Evolutionary conservation across 2,888 invertebrate species (phyloP).

Genomic region (Patella ulyssiponensis): DNA sequence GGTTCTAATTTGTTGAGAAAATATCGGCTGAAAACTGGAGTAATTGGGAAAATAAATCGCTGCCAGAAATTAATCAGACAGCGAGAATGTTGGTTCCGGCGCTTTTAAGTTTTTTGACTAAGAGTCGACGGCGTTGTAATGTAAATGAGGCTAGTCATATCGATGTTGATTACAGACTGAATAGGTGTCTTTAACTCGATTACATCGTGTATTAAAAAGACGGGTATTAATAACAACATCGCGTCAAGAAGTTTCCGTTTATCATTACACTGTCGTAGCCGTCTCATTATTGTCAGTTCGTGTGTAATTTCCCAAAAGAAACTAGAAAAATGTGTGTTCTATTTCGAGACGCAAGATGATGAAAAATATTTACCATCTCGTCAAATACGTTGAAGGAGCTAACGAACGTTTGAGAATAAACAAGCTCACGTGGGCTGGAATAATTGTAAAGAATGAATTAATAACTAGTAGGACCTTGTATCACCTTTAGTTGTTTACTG

Average conservation of each 20-base stretch:
- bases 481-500: conserved; percentile 4
- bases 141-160: background rate
- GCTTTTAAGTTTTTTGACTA: background rate
- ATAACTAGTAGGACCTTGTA: conserved; percentile 5
- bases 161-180: conserved; percentile 5
- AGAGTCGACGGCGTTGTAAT: background rate
- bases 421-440: conserved; percentile 7
- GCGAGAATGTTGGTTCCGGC: conserved; percentile 2
- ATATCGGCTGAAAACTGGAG: background rate
- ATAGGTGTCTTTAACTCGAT: background rate
- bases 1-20: conserved; percentile 8
- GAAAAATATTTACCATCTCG: conserved; percentile 6
- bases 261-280: background rate
- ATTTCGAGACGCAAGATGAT: background rate
- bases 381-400: background rate
- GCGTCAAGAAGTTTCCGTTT: conserved; percentile 11
- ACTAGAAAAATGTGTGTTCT: conserved; percentile 3
- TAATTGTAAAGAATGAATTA: conserved; percentile 7
- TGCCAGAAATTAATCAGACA: conserved; percentile 7
- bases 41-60: conserved; percentile 4
- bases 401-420: conserved; percentile 3
- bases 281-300: conserved; percentile 4
- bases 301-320: conserved; percentile 2
- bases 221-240: background rate
- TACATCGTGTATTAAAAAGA: background rate